phyloP scores from a whole-genome alignment of 2,113 vertebrate genomes.

The Cephalopholis sonnerati region DNA sequence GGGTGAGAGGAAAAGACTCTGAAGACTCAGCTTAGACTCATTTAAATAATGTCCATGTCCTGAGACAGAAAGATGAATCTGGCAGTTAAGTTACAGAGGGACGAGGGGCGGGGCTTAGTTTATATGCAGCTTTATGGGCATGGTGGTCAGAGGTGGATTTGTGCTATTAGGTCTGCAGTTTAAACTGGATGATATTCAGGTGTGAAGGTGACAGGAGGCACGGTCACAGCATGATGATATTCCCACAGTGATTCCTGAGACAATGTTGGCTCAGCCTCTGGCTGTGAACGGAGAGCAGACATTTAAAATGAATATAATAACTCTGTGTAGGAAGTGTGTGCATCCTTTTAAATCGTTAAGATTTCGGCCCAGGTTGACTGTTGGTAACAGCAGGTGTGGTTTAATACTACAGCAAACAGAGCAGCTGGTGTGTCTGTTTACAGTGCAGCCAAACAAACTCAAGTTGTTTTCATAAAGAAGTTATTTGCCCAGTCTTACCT shows the following conservation, averaged over 20 bases:
- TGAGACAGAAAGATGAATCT: background rate
- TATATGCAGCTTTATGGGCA: background rate
- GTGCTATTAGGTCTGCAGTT: background rate
- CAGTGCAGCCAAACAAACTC: background rate
- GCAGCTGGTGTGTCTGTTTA: background rate
- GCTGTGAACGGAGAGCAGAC: background rate
- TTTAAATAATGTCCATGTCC: conserved; percentile 18
- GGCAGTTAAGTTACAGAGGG: background rate
- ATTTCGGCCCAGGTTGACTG: background rate
- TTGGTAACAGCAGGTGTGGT: background rate
- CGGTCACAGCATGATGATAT: background rate
- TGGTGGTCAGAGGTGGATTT: background rate
- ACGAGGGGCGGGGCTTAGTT: background rate
- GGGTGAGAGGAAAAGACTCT: conserved; percentile 20
- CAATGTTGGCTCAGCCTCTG: background rate
- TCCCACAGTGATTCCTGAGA: background rate
- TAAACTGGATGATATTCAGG: background rate
- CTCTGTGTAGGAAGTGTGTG: background rate
- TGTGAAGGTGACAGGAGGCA: conserved; percentile 13
- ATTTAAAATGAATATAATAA: background rate
- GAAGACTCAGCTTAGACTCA: conserved; percentile 7
- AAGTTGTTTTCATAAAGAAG: background rate
- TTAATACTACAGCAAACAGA: background rate
- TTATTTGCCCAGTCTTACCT: too few species aligned
- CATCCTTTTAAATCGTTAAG: background rate